Base-by-base conservation (phyloP, 1,140 invertebrate species). In the Drosophila pectinifera region DNA sequence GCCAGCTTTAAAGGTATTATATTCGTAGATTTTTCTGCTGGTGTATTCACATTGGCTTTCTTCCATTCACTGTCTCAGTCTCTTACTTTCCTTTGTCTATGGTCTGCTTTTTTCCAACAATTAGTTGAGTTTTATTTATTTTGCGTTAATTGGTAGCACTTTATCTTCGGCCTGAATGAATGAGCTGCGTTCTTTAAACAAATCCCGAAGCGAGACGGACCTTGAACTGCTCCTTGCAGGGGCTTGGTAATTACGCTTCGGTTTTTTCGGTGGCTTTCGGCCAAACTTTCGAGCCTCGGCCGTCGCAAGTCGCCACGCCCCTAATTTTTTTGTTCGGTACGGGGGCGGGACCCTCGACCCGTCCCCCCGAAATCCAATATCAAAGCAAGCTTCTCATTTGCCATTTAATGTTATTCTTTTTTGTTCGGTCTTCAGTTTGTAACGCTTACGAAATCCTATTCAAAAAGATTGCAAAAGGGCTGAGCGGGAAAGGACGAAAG, bases 101-200 rank as follows among this genome's bases (percentile, higher is more conserved):
- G 73, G 73, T 39, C 46, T 61, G 56, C 51, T 72, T 80, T 86
- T 80, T 81, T 81, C 61, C 83, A 91, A 91, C 89, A 91, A 91
- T 91, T 91, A 91, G 89, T 91, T 82, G 83, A 85, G 89, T 91
- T 91, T 91, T 91, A 91, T 91, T 91, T 91, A 91, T 91, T 91
- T 91, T 91, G 83, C 89, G 89, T 91, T 91, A 91, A 91, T 91
- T 91, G 89, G 84, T 85, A 91, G 89, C 89, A 91, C 89, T 91
- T 91, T 91, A 91, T 91, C 89, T 91, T 91, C 68, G 55, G 83
- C 75, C 63, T 72, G 73, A 89, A 81, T 91, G 80, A 89, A 91
- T 91, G 89, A 89, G 89, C 80, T 62, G 78, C 64, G 84, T 89
- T 89, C 75, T 90, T 89, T 88, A 88, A 88, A 88, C 84, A 88